A percentile compares a stretch with the other conserved stretches of the same genome.
phyloP scores from a whole-genome alignment of 2,888 invertebrate species.

The Pristionchus maxplancki region DNA sequence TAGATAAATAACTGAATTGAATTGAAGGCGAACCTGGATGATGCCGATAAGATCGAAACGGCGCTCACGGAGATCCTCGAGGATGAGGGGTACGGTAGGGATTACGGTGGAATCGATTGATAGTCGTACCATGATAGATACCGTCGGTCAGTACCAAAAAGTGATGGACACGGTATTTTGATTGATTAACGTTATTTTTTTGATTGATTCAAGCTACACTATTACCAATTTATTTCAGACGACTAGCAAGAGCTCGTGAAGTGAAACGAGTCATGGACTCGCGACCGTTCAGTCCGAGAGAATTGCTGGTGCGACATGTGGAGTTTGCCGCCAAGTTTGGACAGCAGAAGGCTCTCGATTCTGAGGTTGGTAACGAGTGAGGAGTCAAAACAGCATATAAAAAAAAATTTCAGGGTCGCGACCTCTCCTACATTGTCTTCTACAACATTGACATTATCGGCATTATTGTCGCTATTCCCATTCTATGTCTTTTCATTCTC shows the following conservation, averaged over 20 bases:
- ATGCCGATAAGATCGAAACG: neutral
- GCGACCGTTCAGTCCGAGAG: constrained; percentile 33
- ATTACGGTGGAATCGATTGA: neutral
- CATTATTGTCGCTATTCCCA: neutral
- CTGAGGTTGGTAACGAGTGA: constrained; percentile 2
- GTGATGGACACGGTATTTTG: neutral
- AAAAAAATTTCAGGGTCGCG: constrained; percentile 24
- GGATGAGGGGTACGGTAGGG: neutral
- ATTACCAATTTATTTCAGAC: neutral
- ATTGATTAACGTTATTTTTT: too few species aligned
- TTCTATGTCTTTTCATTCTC: neutral
- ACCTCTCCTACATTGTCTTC: constrained; percentile 44
- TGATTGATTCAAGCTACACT: too few species aligned
- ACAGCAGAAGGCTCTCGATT: neutral
- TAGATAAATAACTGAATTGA: too few species aligned
- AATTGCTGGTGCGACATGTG: constrained; percentile 7
- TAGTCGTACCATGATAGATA: too few species aligned
- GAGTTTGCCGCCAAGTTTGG: constrained; percentile 42
- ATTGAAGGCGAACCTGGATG: neutral
- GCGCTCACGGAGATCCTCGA: neutral
- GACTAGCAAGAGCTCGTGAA: neutral
- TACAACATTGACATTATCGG: constrained; percentile 39
- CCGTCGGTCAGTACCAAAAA: too few species aligned
- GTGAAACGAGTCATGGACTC: constrained; percentile 26
- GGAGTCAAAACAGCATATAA: neutral